Base-by-base conservation (phyloP, 1,140 invertebrate genomes). In the Papilio xuthus region DNA sequence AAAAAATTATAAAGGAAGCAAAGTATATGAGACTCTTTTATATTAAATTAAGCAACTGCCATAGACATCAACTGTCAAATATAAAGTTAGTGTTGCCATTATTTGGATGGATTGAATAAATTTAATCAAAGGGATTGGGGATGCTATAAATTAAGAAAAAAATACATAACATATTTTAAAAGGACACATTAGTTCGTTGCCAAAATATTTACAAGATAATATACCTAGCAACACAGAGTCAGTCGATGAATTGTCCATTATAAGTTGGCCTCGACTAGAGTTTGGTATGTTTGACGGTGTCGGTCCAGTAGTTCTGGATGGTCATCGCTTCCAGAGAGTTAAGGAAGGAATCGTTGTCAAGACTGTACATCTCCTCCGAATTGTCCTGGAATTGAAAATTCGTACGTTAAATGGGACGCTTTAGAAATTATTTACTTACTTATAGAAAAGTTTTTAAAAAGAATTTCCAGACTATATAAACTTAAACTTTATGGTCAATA, bases 241-340 rank as follows among this genome's bases (percentile, higher is more conserved):
- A 20, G 53, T 20, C 18, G 47, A 47, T 15, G 44, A 47, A 18
- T 1, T 60, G 4, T 67, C 60, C 26, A 67, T 32, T 15, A 67
- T 73, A 42, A 44, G 15, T 23, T 73, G 71, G 32, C 9, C 74
- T 63, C 50, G 4, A 20, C 56, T 60, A 98, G 90, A 98, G 95
- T 94, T 98, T 98, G 84, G 97, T 98, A 94, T 98, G 97, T 92
- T 98, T 98, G 70, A 98, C 97, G 85, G 96, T 97, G 91, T 98
- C 97, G 73, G 97, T 98, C 97, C 97, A 98, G 89, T 98, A 98
- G 93, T 98, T 98, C 90, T 98, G 97, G 91, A 98, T 98, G 85
- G 97, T 98, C 97, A 98, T 98, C 75, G 97, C 97, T 93, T 98
- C 97, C 80, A 98, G 90, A 76, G 97, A 98, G 93, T 98, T 98